Conservation (phyloP, 2,888 invertebrate species). For the Atrina japonica region DNA sequence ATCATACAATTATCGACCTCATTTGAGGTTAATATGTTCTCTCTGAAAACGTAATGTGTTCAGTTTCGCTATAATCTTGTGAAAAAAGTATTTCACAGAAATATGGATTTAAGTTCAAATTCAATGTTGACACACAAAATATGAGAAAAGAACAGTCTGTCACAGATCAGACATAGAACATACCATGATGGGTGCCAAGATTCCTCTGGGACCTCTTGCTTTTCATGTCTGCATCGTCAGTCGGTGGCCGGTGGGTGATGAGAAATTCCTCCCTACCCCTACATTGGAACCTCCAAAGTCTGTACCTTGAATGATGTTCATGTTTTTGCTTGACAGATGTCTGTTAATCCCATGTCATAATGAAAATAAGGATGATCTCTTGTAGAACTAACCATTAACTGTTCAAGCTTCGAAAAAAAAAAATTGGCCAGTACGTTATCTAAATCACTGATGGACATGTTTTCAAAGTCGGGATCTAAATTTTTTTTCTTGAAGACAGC, state of each 20-base stretch:
- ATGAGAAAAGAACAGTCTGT: no score
- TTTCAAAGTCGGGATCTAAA: conserved; percentile 11
- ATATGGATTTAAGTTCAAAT: no score
- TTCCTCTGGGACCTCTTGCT: no score
- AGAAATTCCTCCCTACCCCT: conserved; percentile 10
- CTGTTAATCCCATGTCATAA: conserved; percentile 12
- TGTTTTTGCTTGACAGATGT: neutral
- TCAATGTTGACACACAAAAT: no score
- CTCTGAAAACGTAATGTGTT: conserved; percentile 21
- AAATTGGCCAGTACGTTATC: conserved; percentile 14
- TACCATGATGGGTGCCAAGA: no score
- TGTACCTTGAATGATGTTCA: conserved; percentile 17
- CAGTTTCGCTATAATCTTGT: no score
- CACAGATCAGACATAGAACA: no score
- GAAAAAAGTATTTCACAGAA: no score
- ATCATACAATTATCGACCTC: no score
- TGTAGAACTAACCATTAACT: conserved; percentile 12
- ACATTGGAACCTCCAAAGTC: conserved; percentile 15
- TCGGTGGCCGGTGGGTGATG: conserved; percentile 21
- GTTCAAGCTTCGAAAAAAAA: conserved; percentile 11
- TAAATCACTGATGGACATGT: neutral
- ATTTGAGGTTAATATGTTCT: neutral
- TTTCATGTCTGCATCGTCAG: conserved; percentile 14
- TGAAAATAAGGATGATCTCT: conserved; percentile 1
- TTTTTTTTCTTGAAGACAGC: conserved; percentile 10